Base-by-base conservation (phyloP, 2,888 invertebrate species). In the Epirrita christyi region DNA sequence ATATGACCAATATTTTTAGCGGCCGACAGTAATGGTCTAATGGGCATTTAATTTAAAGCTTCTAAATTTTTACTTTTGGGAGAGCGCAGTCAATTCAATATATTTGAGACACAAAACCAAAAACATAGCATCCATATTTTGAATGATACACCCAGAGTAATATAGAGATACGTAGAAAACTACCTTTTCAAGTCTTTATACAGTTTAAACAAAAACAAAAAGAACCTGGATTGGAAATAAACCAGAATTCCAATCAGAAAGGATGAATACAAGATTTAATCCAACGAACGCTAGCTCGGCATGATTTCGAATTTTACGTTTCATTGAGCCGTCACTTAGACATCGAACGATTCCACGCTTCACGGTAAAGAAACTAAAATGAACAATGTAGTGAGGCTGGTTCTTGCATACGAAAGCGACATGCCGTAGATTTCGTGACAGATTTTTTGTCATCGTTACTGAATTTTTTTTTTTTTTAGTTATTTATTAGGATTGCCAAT, bases 331-430 rank as follows among this genome's bases (percentile, higher is more conserved):
- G 69, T 74, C 61, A 70, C 68, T 61, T 69, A 72, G 70, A 68
- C 66, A 68, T 69, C 63, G 67, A 64, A 45, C 15, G 41, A 28
- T 37, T 54, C 47, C 43, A 69, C 66, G 73, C 65, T 78, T 76
- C 61, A 70, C 68, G 68, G 76, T 68, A 85, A 87, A 86, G 86
- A 86, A 88, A 86, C 75, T 73, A 81, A 84, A 87, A 82, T 77
- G 85, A 78, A 79, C 83, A 85, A 79, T 82, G 81, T 83, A 81
- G 81, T 76, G 73, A 72, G 76, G 76, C 76, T 72, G 70, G 49
- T n/a, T 49, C 53, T 58, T 29, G 49, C 48, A 58, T 38, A 53
- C 29, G 28, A 57, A 10, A 6, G 7, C 11, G 34, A 0, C 8
- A 44, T 41, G 41, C 15, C 28, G 48, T 38, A 9, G 9, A 6